These are phyloP conservation scores for Neogale vison DNA, from an alignment of 2,113 vertebrate species.

Conservation along the genomic window DNA sequence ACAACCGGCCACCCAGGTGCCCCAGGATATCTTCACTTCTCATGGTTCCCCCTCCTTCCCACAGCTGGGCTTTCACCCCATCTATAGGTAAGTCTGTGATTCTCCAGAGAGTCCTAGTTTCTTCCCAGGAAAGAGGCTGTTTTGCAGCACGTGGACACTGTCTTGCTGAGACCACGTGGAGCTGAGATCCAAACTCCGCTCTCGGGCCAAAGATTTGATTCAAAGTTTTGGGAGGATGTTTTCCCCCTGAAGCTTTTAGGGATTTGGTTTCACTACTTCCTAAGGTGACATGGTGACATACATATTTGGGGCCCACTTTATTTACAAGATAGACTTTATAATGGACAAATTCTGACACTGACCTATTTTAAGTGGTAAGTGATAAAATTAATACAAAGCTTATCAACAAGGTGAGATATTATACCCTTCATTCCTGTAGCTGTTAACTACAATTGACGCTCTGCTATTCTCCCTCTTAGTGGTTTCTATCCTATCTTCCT, in stretches of 20 bases:
- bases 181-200: neutral
- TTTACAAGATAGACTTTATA: neutral
- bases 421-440: neutral
- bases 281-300: neutral
- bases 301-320: neutral
- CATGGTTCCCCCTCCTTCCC: too few species aligned
- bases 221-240: neutral
- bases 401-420: neutral
- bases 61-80: neutral
- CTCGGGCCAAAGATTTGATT: neutral
- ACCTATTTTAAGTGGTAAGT: neutral
- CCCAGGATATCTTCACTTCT: neutral
- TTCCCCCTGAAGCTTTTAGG: neutral
- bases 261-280: neutral
- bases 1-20: neutral
- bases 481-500: neutral
- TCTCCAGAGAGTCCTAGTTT: neutral
- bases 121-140: too few species aligned
- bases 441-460: neutral
- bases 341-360: neutral
- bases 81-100: neutral
- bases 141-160: neutral
- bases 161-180: rapidly evolving
- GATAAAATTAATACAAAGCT: neutral
- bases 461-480: neutral